phyloP scores from a whole-genome alignment of 2,888 invertebrate genomes.

The Allacma fusca region DNA sequence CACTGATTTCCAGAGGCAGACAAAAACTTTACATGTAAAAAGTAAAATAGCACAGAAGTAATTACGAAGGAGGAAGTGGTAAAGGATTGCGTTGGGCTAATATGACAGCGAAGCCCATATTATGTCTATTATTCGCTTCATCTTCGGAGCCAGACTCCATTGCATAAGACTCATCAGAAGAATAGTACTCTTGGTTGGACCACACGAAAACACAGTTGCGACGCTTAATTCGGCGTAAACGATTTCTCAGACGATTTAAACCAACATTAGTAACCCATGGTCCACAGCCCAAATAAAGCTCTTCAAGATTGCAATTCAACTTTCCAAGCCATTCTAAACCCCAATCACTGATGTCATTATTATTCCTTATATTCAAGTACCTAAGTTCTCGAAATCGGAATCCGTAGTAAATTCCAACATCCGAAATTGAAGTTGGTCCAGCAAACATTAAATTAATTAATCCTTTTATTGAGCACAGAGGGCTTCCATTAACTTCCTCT shows the following conservation, averaged over 20 bases:
- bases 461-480: constrained; percentile 44
- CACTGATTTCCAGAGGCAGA: too few relatives aligned
- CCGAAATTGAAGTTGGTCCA: constrained; percentile 44
- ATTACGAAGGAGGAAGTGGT: background rate
- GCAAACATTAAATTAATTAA: constrained; percentile 45
- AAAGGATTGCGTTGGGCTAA: background rate
- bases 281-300: constrained; percentile 46
- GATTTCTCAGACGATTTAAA: constrained; percentile 30
- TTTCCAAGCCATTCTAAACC: constrained; percentile 46
- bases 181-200: constrained; percentile 46
- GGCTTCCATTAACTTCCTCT: constrained; percentile 44
- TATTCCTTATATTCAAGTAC: constrained; percentile 46
- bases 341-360: constrained; percentile 49
- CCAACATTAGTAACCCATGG: constrained; percentile 45
- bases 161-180: constrained; percentile 49
- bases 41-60: too few relatives aligned
- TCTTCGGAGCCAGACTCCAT: constrained; percentile 46
- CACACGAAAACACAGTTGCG: constrained; percentile 45
- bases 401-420: constrained; percentile 49
- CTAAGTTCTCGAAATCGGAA: constrained; percentile 46
- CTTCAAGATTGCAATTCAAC: constrained; percentile 45
- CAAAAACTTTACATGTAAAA: too few relatives aligned
- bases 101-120: background rate
- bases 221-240: constrained; percentile 43
- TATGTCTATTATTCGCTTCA: background rate